A percentile compares a stretch with the other conserved stretches of the same genome.
phyloP scores from a whole-genome alignment of 2,113 vertebrate species.

The Puntigrus tetrazona region DNA sequence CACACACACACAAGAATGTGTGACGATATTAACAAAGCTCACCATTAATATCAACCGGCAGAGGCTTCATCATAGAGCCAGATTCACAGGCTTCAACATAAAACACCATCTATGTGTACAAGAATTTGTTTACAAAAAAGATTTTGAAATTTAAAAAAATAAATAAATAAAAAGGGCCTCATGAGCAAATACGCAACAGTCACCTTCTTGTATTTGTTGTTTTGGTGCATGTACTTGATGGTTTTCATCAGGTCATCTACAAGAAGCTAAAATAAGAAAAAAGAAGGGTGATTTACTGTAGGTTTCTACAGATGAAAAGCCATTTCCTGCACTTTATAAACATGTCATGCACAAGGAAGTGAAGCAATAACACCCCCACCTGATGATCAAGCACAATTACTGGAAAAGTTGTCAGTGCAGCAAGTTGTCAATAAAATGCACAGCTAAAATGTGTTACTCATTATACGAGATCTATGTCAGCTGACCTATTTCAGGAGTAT shows the following conservation, averaged over 20 bases:
- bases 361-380: not conserved
- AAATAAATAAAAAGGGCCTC: not conserved
- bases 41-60: slow-evolving; percentile 88
- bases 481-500: not conserved
- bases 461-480: slow-evolving; percentile 23
- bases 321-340: not conserved
- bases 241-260: slow-evolving; percentile 84
- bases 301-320: not conserved
- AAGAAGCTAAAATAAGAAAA: slow-evolving; percentile 78
- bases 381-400: not conserved
- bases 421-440: not conserved
- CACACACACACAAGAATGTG: not conserved
- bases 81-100: slow-evolving; percentile 98
- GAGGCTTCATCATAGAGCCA: slow-evolving; percentile 94
- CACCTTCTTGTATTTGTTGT: slow-evolving; percentile 86
- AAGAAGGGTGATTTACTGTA: not conserved
- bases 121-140: too few species aligned
- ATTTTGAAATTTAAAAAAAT: not conserved
- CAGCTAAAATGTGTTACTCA: slow-evolving; percentile 19
- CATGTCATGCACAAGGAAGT: slow-evolving; percentile 11
- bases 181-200: not conserved
- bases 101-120: slow-evolving; percentile 86
- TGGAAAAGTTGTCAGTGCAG: not conserved
- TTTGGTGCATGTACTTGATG: slow-evolving; percentile 85
- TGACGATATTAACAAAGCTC: slow-evolving; percentile 57